phyloP scores from a whole-genome alignment of 2,797 vertebrate genomes.

The Lithobates sylvaticus region DNA sequence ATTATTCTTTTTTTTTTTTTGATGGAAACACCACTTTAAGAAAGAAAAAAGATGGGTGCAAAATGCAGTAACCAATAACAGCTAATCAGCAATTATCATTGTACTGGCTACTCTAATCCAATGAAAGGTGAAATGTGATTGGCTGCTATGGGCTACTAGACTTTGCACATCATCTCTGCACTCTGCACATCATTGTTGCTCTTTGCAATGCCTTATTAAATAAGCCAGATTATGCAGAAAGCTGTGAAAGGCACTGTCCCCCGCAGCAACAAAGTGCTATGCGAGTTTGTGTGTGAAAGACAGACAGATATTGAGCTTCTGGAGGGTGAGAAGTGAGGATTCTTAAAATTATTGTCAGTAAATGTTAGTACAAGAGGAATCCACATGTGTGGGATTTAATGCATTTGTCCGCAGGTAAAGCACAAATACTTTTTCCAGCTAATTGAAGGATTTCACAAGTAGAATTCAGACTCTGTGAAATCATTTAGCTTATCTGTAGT shows the following conservation, averaged over 20 bases:
- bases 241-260: conserved; percentile 37
- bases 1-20: no score
- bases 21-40: no score
- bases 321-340: conserved; percentile 34
- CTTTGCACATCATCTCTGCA: not conserved
- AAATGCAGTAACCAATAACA: no score
- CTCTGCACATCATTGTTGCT: not conserved
- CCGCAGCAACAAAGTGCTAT: conserved; percentile 13
- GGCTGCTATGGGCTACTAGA: not conserved
- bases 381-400: conserved; percentile 8
- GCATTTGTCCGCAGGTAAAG: conserved; percentile 18
- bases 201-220: conserved; percentile 1
- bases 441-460: conserved; percentile 5
- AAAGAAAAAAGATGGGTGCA: no score
- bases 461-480: not conserved
- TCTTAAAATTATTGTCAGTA: conserved; percentile 44
- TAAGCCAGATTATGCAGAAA: conserved; percentile 9
- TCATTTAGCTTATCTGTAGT: not conserved
- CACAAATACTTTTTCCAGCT: not conserved
- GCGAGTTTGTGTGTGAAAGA: conserved; percentile 8
- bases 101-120: no score
- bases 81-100: no score
- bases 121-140: not conserved
- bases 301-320: conserved; percentile 25
- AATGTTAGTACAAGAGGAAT: conserved; percentile 37